These are phyloP conservation scores for Sphaerophoria taeniata DNA, from an alignment of 2,888 invertebrate genomes.

Conservation along the genomic window DNA sequence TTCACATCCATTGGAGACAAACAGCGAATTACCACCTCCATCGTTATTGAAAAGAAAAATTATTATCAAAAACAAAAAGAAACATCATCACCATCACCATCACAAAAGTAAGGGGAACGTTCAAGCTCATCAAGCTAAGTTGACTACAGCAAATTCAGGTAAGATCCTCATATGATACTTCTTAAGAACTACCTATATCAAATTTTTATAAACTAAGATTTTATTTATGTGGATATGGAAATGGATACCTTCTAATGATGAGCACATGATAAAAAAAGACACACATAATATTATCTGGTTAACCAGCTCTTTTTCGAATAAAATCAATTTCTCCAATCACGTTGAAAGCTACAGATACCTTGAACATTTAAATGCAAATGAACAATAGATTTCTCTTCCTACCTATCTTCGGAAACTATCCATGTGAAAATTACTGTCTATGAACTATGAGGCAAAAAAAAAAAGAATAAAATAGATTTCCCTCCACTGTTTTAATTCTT, in stretches of 20 bases:
- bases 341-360: neutral
- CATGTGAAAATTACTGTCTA: neutral
- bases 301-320: neutral
- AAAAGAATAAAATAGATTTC: neutral
- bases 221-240: too few relatives aligned
- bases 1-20: slow-evolving; percentile 91
- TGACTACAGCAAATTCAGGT: slow-evolving; percentile 82
- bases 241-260: too few relatives aligned
- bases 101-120: slow-evolving; percentile 85
- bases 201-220: too few relatives aligned
- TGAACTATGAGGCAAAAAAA: neutral
- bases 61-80: slow-evolving; percentile 98
- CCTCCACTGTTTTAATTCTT: neutral
- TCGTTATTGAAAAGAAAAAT: slow-evolving; percentile 93
- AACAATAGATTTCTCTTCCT: neutral
- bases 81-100: slow-evolving; percentile 92
- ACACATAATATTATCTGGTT: neutral
- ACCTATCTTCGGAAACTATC: neutral
- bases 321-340: neutral
- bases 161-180: slow-evolving; percentile 66
- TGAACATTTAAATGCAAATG: slow-evolving; percentile 43
- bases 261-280: neutral
- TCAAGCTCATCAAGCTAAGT: slow-evolving; percentile 82
- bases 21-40: slow-evolving; percentile 93
- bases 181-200: neutral